Conservation (phyloP, 2,797 vertebrate genomes). For the Pangasius sanitwongsei region DNA sequence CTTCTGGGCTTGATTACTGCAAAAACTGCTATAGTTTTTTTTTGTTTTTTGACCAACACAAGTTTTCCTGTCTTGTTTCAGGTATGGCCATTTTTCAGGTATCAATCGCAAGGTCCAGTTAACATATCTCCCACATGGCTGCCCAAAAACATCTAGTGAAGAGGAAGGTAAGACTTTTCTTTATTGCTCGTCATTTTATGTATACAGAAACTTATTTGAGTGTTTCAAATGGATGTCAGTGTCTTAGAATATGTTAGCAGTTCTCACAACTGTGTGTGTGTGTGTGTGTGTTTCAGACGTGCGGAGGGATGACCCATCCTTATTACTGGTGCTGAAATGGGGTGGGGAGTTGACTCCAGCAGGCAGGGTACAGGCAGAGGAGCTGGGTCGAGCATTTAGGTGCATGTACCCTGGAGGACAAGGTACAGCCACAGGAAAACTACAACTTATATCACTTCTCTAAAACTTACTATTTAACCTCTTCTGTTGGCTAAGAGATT, state of each 20-base stretch:
- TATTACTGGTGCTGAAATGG: slow-evolving; percentile 88
- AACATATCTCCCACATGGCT: slow-evolving; percentile 87
- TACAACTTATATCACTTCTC: neutral
- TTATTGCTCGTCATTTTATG: neutral
- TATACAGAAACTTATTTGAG: neutral
- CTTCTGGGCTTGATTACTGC: neutral
- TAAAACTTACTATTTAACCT: neutral
- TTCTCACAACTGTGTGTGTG: slow-evolving; percentile 17
- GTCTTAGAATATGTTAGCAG: neutral
- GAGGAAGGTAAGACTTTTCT: slow-evolving; percentile 79
- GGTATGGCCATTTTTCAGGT: slow-evolving; percentile 91
- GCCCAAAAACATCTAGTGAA: slow-evolving; percentile 89
- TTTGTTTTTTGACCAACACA: neutral
- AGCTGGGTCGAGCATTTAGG: slow-evolving; percentile 86
- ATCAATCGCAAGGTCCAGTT: slow-evolving; percentile 90
- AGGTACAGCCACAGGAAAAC: slow-evolving; percentile 69
- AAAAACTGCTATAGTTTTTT: neutral
- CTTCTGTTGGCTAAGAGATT: neutral
- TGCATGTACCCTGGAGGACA: slow-evolving; percentile 92
- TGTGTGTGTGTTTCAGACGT: slow-evolving; percentile 72
- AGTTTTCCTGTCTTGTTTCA: slow-evolving; percentile 56
- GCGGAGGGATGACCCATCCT: slow-evolving; percentile 82
- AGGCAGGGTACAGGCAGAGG: slow-evolving; percentile 87
- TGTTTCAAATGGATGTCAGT: neutral
- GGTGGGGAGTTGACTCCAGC: slow-evolving; percentile 88